phyloP scores from a whole-genome alignment of 2,797 vertebrate genomes.

The Hemibagrus guttatus region DNA sequence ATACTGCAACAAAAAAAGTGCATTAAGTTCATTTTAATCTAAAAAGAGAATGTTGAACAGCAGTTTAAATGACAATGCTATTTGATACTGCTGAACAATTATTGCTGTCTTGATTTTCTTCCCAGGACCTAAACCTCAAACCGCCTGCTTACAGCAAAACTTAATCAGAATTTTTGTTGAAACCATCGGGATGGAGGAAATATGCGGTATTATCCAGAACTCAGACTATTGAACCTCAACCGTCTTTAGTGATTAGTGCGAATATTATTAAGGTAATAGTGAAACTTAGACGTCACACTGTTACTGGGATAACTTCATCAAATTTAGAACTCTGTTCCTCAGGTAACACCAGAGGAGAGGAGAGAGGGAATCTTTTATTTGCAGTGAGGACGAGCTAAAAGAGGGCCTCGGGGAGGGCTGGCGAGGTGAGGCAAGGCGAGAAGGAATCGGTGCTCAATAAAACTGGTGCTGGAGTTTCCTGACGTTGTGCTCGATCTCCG shows the following conservation, averaged over 20 bases:
- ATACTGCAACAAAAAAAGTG: not conserved
- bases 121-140: not conserved
- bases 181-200: not conserved
- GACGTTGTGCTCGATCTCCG: constrained; percentile 80
- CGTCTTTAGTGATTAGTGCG: not conserved
- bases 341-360: constrained; percentile 13
- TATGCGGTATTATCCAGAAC: not conserved
- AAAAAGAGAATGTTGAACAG: not conserved
- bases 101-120: not conserved
- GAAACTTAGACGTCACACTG: not conserved
- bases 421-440: constrained; percentile 5
- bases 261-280: not conserved
- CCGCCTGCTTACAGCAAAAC: not conserved
- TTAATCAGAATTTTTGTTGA: not conserved
- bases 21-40: not conserved
- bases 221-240: not conserved
- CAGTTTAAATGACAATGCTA: not conserved
- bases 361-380: not conserved
- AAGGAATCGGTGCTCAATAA: constrained; percentile 73
- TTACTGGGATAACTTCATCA: not conserved
- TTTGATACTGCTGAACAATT: not conserved
- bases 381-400: constrained; percentile 55
- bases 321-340: constrained; percentile 6
- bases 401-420: constrained; percentile 69
- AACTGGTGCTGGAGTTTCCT: constrained; percentile 83